Percentiles rank a stretch among this genome's conserved stretches.
Conservation (phyloP, 1,140 invertebrate species). For the Brachionus rotundiformis region DNA sequence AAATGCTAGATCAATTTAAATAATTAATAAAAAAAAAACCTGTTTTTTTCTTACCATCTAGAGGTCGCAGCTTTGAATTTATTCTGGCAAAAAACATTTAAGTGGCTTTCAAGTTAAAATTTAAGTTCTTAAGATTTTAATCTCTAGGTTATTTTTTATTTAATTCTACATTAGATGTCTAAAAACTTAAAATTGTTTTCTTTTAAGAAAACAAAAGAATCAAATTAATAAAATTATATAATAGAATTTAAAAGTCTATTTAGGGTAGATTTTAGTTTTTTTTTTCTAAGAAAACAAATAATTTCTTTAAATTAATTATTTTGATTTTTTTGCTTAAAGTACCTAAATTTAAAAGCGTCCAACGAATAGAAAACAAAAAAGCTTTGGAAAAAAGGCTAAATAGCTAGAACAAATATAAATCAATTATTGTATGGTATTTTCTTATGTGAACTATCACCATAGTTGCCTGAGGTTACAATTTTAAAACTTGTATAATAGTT, state of each 20-base stretch:
- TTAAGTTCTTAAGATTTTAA: not conserved
- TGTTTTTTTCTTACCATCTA: conserved; percentile 24
- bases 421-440: not conserved
- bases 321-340: not conserved
- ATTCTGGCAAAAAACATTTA: conserved; percentile 23
- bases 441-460: not conserved
- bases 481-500: not conserved
- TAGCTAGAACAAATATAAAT: conserved; percentile 17
- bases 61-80: not conserved
- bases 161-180: not conserved
- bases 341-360: not conserved
- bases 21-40: not conserved
- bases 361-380: not conserved
- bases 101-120: not conserved
- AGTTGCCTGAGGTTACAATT: conserved; percentile 6
- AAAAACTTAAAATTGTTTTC: not conserved
- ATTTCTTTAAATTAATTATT: not conserved
- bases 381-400: not conserved
- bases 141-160: not conserved
- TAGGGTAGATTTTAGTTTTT: not conserved
- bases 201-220: not conserved
- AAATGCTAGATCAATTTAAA: too few species aligned
- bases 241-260: not conserved
- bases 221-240: conserved; percentile 13
- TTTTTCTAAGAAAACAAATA: not conserved